Conservation (phyloP, 2,797 vertebrate species). For the Petrocephalus sullivani region DNA sequence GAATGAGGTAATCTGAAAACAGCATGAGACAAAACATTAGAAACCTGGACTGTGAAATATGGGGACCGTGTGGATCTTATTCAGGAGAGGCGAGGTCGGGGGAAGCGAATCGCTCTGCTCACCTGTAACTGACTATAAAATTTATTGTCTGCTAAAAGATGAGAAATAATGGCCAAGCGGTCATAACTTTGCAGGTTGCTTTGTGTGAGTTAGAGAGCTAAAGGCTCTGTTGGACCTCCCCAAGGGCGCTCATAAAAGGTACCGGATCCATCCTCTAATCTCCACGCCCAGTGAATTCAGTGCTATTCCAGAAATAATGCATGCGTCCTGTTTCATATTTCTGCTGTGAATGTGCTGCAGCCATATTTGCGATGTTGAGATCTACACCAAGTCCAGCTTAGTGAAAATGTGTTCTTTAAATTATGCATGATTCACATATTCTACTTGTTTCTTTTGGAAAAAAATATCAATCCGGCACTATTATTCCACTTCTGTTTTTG, state of each 20-base stretch:
- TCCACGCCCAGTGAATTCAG: not conserved
- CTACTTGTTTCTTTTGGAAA: not conserved
- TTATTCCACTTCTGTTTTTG: not conserved
- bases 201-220: not conserved
- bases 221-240: not conserved
- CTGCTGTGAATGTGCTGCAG: not conserved
- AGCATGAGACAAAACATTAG: not conserved
- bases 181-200: not conserved
- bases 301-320: not conserved
- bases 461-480: not conserved
- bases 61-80: not conserved
- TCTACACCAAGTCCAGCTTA: not conserved
- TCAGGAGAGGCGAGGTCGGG: not conserved
- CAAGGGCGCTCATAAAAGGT: not conserved
- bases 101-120: not conserved
- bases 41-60: not conserved
- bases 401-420: not conserved
- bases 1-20: not conserved
- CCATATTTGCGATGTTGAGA: not conserved
- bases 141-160: not conserved
- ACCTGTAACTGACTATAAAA: not conserved
- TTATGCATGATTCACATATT: slow-evolving; percentile 1
- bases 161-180: not conserved
- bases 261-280: not conserved
- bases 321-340: not conserved